Percentiles rank a stretch among this genome's conserved stretches.
These are phyloP conservation scores for Hermodice carunculata DNA, from an alignment of 2,888 invertebrate genomes.

Conservation along the genomic window DNA sequence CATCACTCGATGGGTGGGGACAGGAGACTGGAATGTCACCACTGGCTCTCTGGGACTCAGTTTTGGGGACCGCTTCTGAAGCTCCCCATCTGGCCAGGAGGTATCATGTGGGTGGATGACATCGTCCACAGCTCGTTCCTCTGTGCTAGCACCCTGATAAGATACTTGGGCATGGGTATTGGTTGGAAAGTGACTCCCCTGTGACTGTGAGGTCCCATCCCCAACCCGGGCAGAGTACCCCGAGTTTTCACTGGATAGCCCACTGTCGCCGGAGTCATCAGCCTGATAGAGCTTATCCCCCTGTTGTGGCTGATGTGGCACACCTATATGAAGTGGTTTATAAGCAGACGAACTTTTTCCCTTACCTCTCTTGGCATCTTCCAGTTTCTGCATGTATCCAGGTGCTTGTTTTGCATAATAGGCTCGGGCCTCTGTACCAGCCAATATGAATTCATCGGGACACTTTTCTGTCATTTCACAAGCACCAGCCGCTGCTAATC, in stretches of 20 bases:
- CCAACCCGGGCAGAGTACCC: slow-evolving; percentile 21
- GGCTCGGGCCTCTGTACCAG: not conserved
- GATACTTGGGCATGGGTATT: not conserved
- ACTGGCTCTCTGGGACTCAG: slow-evolving; percentile 1
- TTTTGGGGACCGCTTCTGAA: slow-evolving; percentile 21
- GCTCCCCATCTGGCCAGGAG: slow-evolving; percentile 44
- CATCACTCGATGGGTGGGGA: slow-evolving; percentile 7
- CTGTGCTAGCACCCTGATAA: not conserved
- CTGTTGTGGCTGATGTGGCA: not conserved
- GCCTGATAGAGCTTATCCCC: slow-evolving; percentile 9
- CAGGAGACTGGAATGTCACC: slow-evolving; percentile 24
- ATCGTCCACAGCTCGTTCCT: slow-evolving; percentile 13
- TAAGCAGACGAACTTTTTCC: slow-evolving; percentile 9
- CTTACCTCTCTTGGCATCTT: not conserved
- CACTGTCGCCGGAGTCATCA: slow-evolving; percentile 44
- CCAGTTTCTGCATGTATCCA: not conserved
- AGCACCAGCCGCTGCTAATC: slow-evolving; percentile 60
- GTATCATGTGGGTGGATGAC: slow-evolving; percentile 43
- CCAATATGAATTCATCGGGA: slow-evolving; percentile 51
- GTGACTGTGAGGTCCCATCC: slow-evolving; percentile 7
- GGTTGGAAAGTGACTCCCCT: not conserved
- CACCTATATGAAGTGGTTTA: not conserved
- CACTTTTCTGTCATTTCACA: slow-evolving; percentile 61
- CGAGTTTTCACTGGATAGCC: slow-evolving; percentile 39
- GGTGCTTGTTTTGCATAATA: slow-evolving; percentile 11